These are phyloP conservation scores for Battus philenor DNA, from an alignment of 1,140 invertebrate genomes.

Conservation along the genomic window DNA sequence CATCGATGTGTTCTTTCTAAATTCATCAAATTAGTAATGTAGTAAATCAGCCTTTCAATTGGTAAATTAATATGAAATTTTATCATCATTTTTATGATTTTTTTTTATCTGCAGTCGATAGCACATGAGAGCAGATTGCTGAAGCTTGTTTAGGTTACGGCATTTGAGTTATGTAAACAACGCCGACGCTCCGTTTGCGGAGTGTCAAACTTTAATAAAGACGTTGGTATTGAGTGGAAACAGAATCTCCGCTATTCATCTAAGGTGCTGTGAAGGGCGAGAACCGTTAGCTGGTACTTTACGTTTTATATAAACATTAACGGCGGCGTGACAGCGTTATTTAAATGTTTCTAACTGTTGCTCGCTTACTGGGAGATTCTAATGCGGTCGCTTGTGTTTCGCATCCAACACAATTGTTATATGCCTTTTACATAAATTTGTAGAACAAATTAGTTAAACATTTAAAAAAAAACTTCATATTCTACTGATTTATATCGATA, in stretches of 20 bases:
- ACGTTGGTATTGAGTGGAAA: constrained; percentile 13
- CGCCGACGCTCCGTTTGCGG: constrained; percentile 22
- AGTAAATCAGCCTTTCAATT: no score
- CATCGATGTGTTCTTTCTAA: background rate
- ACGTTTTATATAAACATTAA: constrained; percentile 39
- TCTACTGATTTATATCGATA: no score
- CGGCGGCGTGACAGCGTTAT: constrained; percentile 48
- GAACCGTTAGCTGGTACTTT: constrained; percentile 42
- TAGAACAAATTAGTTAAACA: no score
- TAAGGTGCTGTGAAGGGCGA: constrained; percentile 43
- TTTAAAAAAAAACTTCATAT: no score
- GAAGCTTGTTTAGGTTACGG: constrained; percentile 32
- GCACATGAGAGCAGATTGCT: constrained; percentile 19
- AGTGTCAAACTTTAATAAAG: constrained; percentile 28
- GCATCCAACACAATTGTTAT: no score
- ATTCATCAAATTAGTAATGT: background rate
- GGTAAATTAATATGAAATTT: no score
- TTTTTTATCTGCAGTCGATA: background rate
- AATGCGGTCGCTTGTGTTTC: constrained; percentile 41
- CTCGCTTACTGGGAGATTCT: constrained; percentile 23
- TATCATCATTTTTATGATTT: no score
- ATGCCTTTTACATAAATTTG: no score
- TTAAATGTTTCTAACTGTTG: constrained; percentile 58
- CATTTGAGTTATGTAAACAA: constrained; percentile 44
- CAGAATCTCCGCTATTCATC: constrained; percentile 15